Evolutionary conservation across 2,888 invertebrate species (phyloP).

Genomic region (Callimorpha dominula): DNA sequence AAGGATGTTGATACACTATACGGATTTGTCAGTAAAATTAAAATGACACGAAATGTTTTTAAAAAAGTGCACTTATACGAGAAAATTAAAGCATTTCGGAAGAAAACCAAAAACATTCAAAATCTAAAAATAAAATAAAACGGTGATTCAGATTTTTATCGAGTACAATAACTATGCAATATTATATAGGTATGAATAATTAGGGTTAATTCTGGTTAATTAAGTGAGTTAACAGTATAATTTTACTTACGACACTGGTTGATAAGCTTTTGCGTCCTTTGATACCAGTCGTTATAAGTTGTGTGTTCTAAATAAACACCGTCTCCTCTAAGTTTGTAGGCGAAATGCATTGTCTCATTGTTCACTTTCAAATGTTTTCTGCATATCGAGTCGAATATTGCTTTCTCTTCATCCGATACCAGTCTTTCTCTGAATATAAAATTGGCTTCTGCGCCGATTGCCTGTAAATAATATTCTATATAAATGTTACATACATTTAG

Average conservation of each 20-base stretch:
- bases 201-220: too few relatives aligned
- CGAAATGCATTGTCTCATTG: constrained; percentile 64
- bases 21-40: too few relatives aligned
- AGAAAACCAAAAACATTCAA: too few relatives aligned
- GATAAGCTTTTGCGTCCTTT: constrained; percentile 88
- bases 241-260: constrained; percentile 88
- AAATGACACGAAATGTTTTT: too few relatives aligned
- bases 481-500: background rate
- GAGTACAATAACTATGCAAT: too few relatives aligned
- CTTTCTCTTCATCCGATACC: constrained; percentile 88
- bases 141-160: too few relatives aligned
- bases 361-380: constrained; percentile 74
- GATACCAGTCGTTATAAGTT: constrained; percentile 88
- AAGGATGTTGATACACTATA: background rate
- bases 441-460: constrained; percentile 91
- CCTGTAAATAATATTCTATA: constrained; percentile 72
- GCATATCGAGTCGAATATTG: constrained; percentile 89
- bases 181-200: too few relatives aligned
- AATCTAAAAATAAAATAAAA: too few relatives aligned
- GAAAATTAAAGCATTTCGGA: too few relatives aligned
- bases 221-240: too few relatives aligned
- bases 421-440: constrained; percentile 92
- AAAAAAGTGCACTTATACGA: too few relatives aligned
- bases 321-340: constrained; percentile 65
- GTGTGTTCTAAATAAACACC: constrained; percentile 77